These are phyloP conservation scores for Chaetura pelagica DNA, from an alignment of 2,113 vertebrate genomes.

Conservation along the genomic window DNA sequence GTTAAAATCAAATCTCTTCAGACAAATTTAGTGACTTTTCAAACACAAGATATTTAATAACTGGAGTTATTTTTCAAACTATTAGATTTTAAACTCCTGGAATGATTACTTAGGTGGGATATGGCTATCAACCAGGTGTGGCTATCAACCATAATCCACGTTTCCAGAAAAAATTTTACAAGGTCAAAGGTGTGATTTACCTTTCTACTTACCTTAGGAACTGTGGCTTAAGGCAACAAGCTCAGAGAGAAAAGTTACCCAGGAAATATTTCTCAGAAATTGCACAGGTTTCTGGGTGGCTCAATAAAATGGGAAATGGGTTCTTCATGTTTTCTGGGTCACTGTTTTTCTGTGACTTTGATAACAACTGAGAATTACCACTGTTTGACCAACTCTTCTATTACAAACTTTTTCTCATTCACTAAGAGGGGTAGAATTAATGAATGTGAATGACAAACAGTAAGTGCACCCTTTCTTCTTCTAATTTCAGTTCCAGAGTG, in stretches of 20 bases:
- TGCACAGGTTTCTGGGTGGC: neutral
- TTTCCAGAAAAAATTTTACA: neutral
- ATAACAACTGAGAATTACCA: neutral
- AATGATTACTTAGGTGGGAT: neutral
- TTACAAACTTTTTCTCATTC: neutral
- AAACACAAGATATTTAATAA: neutral
- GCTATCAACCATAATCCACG: neutral
- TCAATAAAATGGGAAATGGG: neutral
- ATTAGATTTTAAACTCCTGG: neutral
- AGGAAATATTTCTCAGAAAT: neutral
- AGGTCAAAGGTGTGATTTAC: neutral
- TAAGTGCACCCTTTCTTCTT: neutral
- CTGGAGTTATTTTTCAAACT: neutral
- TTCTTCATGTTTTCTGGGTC: neutral
- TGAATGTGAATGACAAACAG: neutral
- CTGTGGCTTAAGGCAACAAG: neutral
- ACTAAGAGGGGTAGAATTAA: neutral
- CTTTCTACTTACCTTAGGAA: neutral
- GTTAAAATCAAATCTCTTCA: neutral
- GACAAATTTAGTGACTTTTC: neutral
- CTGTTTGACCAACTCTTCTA: neutral
- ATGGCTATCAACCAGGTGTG: neutral
- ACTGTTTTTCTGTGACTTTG: neutral
- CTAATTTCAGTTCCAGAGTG: neutral
- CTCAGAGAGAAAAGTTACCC: neutral